phyloP scores from a whole-genome alignment of 2,888 invertebrate genomes.

The Melinopterus prodromus region DNA sequence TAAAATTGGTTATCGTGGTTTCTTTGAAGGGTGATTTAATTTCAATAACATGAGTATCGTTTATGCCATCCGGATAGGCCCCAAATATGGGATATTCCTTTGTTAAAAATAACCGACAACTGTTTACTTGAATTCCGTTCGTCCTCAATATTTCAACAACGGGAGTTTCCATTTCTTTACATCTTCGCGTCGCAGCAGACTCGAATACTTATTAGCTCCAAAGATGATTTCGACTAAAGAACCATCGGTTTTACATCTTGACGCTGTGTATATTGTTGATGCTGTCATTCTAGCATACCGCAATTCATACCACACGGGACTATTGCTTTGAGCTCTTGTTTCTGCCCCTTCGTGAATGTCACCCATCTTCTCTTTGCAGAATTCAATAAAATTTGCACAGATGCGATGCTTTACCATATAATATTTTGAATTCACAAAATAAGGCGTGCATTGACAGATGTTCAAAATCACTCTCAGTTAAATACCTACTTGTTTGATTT shows the following conservation, averaged over 20 bases:
- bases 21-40: conserved; percentile 6
- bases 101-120: neutral
- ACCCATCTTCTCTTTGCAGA: neutral
- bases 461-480: neutral
- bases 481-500: neutral
- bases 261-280: neutral
- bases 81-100: conserved; percentile 6
- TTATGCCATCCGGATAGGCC: neutral
- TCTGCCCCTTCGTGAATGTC: neutral
- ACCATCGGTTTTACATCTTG: conserved; percentile 5
- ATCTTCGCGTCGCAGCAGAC: neutral
- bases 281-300: conserved; percentile 8
- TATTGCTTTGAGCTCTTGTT: neutral
- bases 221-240: neutral
- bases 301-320: neutral
- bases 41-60: neutral
- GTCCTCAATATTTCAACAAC: neutral
- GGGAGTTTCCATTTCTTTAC: neutral
- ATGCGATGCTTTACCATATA: neutral
- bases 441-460: neutral
- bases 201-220: neutral
- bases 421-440: neutral
- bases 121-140: neutral
- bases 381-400: neutral
- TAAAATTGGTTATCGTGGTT: neutral